Base-by-base conservation (phyloP, 2,888 invertebrate species). In the Phyllotreta cruciferae region DNA sequence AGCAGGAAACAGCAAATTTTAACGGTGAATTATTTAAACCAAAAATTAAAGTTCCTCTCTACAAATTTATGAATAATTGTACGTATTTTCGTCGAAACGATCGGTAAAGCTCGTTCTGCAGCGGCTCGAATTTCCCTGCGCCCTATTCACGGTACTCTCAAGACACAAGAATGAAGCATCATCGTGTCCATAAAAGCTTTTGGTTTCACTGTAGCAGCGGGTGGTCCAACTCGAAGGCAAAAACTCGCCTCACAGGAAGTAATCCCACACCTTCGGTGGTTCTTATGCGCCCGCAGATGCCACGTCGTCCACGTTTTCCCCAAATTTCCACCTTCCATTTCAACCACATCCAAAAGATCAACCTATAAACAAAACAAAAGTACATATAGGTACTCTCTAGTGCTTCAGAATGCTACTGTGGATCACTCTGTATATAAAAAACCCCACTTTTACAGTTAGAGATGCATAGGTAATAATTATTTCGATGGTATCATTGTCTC, bases 171-270 rank as follows among this genome's bases (percentile, higher is more conserved):
- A 49, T 10, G n/a, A 34, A 49, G 10, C 49, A 49, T 49, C 49
- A 42, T 38, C 52, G 44, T 41, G 14, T 37, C 52, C 58, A 35
- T 44, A 52, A 44, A 52, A 52, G 52, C 52, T 60, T 50, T 52
- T 50, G 36, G 50, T 60, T 64, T 60, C 64, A 45, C 53, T 53
- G 56, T 47, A 39, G 57, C 57, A 49, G 57, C 61, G 64, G 64
- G 64, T 64, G 64, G 64, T 61, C 64, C 47, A 39, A 41, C 64
- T 61, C 9, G 53, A 56, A 47, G 52, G 61, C 50, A 64, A 64
- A 64, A 61, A 54, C 56, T 56, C 35, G 60, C 60, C 64, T 61
- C 64, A 64, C 64, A 64, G 61, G 64, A 64, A 64, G 57, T 64
- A 56, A 64, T 57, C 61, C 61, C 60, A 61, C 64, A 61, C 64